Evolutionary conservation across 1,140 invertebrate genomes (phyloP), one percentile per base, ranked within the genome.

Genomic region (Camponotus floridanus): DNA sequence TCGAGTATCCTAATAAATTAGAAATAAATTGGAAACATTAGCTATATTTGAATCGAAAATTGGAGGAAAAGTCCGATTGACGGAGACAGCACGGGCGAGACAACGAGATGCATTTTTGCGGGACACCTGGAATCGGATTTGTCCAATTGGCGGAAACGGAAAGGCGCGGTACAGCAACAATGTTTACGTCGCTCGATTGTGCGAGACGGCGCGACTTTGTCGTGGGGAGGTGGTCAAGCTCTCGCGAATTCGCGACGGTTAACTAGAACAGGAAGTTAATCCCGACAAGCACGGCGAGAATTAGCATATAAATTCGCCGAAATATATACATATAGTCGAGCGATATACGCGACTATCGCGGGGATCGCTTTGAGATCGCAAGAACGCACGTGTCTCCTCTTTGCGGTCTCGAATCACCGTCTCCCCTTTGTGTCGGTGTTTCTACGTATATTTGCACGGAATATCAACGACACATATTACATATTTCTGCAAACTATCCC

Each of bases 251-350:
- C 67, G 57, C 55, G 62, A 73, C 57, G 45, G 80, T 36, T 86
- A 90, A 90, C 89, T 90, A 76, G 86, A 68, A 68, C 62, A 87
- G 61, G 61, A 90, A 90, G 88, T 90, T 90, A 90, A 90, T 90
- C 86, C 57, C 76, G 76, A 78, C 88, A 78, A 89, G 70, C 88
- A 78, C 71, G 55, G 65, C 39, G 61, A 26, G 26, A 87, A 90
- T 90, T 90, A 90, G 81, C 88, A 90, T 90, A 90, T 90, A 90
- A 90, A 90, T 90, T 90, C 76, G 67, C 31, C 89, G 85, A 90
- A 90, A 90, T 90, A 74, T 90, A 74, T 64, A 62, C 45, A 61
- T 65, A 45, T 26, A 42, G 33, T 36, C n/a, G 26, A 26, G 13
- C 31, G 21, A 15, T 26, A 18, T 18, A 4, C 15, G 26, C 15